A percentile compares a stretch with the other conserved stretches of the same genome.
Conservation (phyloP, 1,140 invertebrate genomes). For the Ceratina japonica region DNA sequence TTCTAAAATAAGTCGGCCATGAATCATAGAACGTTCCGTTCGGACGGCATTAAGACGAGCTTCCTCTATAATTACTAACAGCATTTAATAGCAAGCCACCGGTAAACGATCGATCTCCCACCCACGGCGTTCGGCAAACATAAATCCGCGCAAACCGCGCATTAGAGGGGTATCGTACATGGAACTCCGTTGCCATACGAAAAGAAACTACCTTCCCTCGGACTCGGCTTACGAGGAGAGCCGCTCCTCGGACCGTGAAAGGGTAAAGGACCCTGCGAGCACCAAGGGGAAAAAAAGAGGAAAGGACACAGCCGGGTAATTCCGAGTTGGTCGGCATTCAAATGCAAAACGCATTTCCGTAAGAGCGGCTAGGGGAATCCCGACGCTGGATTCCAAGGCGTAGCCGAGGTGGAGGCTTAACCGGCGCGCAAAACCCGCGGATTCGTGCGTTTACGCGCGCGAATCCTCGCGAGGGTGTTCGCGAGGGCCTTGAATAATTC, state of each 20-base stretch:
- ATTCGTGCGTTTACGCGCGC: constrained; percentile 36
- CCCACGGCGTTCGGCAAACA: not conserved
- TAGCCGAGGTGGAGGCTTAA: constrained; percentile 24
- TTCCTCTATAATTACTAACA: not conserved
- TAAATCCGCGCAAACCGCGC: not conserved
- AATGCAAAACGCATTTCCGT: constrained; percentile 22
- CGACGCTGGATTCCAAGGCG: constrained; percentile 1
- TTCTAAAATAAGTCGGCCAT: no score
- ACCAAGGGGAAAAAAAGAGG: not conserved
- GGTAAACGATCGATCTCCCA: not conserved
- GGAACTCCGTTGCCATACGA: no score
- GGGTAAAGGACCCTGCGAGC: not conserved
- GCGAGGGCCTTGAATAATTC: constrained; percentile 57
- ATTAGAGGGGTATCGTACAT: no score
- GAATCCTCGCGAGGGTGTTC: constrained; percentile 30
- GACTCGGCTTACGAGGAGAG: not conserved
- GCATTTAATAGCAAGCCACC: not conserved
- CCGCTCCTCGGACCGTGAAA: constrained; percentile 12
- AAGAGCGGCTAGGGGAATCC: constrained; percentile 9
- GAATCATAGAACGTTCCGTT: no score
- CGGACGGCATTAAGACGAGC: not conserved
- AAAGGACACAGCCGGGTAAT: constrained; percentile 29
- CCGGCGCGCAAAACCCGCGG: constrained; percentile 19
- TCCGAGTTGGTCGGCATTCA: constrained; percentile 18
- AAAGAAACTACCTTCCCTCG: not conserved